Evolutionary conservation across 2,113 vertebrate genomes (phyloP).

Genomic region (Empidonax traillii): DNA sequence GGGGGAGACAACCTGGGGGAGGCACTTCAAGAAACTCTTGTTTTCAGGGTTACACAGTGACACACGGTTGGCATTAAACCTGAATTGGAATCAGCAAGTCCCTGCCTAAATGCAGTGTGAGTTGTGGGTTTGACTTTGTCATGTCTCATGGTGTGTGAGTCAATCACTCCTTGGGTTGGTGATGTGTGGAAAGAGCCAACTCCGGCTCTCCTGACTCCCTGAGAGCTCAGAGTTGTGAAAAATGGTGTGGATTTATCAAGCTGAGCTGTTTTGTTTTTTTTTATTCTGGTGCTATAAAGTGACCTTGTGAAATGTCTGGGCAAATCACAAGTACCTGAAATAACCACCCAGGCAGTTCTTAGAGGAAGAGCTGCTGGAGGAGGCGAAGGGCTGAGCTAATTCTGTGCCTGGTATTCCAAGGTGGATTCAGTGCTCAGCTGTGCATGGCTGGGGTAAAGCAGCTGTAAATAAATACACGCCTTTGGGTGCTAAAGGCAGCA

Average conservation of each 20-base stretch:
- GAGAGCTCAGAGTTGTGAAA: background rate
- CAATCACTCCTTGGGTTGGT: background rate
- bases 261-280: background rate
- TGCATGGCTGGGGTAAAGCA: background rate
- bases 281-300: background rate
- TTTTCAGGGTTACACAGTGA: background rate
- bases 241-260: background rate
- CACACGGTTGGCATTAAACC: background rate
- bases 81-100: background rate
- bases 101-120: fast-evolving
- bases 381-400: background rate
- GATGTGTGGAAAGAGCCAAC: background rate
- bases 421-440: background rate
- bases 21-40: fast-evolving
- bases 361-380: background rate
- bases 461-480: fast-evolving
- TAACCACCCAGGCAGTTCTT: background rate
- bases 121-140: background rate
- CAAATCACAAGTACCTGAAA: background rate
- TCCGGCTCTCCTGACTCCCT: background rate
- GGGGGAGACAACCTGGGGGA: background rate
- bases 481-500: background rate
- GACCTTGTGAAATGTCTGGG: background rate
- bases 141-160: fast-evolving
- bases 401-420: background rate